Percentiles rank a stretch among this genome's conserved stretches.
phyloP scores from a whole-genome alignment of 2,888 invertebrate genomes.

The Melanophora roralis region DNA sequence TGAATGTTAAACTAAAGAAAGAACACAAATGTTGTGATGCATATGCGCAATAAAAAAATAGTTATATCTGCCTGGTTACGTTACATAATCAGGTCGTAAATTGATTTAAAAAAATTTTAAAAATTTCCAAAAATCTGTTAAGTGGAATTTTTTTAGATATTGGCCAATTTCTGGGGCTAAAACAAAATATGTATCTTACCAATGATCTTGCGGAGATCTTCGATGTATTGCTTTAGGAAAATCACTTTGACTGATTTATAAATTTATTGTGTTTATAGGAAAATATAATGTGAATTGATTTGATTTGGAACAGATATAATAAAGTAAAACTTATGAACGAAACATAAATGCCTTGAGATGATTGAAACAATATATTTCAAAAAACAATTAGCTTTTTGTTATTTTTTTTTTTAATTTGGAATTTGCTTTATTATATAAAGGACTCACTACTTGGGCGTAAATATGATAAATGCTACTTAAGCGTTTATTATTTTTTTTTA shows the following conservation, averaged over 20 bases:
- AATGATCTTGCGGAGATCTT: constrained; percentile 78
- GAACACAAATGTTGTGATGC: constrained; percentile 22
- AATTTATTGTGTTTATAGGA: constrained; percentile 31
- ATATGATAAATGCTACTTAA: constrained; percentile 37
- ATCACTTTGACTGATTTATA: constrained; percentile 77
- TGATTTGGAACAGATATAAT: constrained; percentile 32
- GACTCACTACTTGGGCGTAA: constrained; percentile 34
- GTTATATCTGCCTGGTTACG: not conserved
- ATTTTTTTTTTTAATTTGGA: not conserved
- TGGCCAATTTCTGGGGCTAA: not conserved
- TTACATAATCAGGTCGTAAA: constrained; percentile 32
- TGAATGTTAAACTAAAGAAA: constrained; percentile 30
- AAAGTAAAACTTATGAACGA: constrained; percentile 53
- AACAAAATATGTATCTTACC: constrained; percentile 70
- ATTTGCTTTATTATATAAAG: constrained; percentile 5
- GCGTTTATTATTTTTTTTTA: constrained; percentile 4
- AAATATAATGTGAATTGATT: constrained; percentile 37
- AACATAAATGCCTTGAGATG: constrained; percentile 62
- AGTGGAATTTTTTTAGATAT: constrained; percentile 10
- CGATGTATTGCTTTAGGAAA: constrained; percentile 78
- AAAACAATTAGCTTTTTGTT: not conserved
- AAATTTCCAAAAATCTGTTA: not conserved
- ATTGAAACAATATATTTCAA: constrained; percentile 39
- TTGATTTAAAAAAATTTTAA: not conserved
- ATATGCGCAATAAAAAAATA: constrained; percentile 49